Conservation (phyloP, 2,797 vertebrate genomes). For the Lateolabrax maculatus region DNA sequence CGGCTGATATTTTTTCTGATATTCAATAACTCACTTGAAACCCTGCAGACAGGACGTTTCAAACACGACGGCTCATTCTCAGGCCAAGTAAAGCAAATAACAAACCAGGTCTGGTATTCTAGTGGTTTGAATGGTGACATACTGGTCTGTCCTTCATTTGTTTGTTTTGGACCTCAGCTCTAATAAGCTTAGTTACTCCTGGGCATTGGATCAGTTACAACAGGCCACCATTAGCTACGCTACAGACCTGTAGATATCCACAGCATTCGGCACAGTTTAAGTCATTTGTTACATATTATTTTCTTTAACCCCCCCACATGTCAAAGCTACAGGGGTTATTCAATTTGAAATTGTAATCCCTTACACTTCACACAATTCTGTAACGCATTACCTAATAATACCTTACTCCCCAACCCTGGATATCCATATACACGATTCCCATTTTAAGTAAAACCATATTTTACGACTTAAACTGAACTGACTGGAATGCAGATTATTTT, state of each 20-base stretch:
- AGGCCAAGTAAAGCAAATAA: slow-evolving; percentile 53
- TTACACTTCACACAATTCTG: background rate
- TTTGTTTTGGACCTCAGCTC: slow-evolving; percentile 37
- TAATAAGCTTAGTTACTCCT: slow-evolving; percentile 29
- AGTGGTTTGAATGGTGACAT: slow-evolving; percentile 16
- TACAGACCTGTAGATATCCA: background rate
- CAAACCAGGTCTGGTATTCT: slow-evolving; percentile 7
- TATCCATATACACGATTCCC: background rate
- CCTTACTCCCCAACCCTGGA: background rate
- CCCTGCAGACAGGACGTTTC: slow-evolving; percentile 25
- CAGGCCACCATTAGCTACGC: slow-evolving; percentile 15
- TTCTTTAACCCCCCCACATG: accelerated
- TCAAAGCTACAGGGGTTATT: background rate
- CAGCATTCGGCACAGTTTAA: background rate
- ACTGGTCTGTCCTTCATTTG: slow-evolving; percentile 1
- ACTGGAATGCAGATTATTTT: background rate
- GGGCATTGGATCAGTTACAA: slow-evolving; percentile 13
- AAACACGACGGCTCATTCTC: slow-evolving; percentile 22
- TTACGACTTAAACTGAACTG: background rate
- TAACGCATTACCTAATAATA: background rate
- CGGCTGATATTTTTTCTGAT: slow-evolving; percentile 32
- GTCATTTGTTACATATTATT: background rate
- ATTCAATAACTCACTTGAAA: slow-evolving; percentile 21
- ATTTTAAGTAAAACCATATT: background rate
- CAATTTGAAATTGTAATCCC: background rate